Evolutionary conservation across 2,113 vertebrate species (phyloP), one percentile per base, ranked within the genome.

Genomic region (Lonchura striata): DNA sequence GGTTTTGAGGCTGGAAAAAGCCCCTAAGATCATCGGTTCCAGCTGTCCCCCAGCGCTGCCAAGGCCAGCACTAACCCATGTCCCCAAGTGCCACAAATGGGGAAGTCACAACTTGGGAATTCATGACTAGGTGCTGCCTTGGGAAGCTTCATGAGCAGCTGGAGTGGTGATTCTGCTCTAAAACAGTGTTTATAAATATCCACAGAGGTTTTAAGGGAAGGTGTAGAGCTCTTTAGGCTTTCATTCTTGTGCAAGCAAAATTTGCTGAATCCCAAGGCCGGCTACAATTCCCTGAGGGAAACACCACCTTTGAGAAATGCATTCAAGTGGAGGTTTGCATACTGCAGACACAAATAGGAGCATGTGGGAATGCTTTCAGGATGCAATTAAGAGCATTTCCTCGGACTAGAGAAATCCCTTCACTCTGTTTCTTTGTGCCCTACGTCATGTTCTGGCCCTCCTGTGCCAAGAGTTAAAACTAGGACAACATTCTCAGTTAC

Each of bases 351-450:
- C 66, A 92, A 85, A 94, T 18, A 41, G 23, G 33, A 66, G 28
- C 7, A 1, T 13, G 6, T 35, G 86, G 49, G 49, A 50, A 91
- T 94, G 93, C 93, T 97, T 94, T 93, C 96, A 96, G 64, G 75
- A 96, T 81, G 93, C 87, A 95, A 96, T 96, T 98, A 96, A 77
- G 90, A 72, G 23, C 25, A 74, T 61, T 39, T 85, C 13, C 39
- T 88, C 31, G 35, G 54, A 30, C 28, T 19, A 28, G 18, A 80
- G 39, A 70, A 59, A 33, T 33, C 42, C 14, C 15, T 59, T 54
- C 33, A 35, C 23, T 75, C 41, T 37, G 3, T 41, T 82, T 61
- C 31, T 57, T 75, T 37, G 19, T 42, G 7, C 12, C 15, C 13
- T 50, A 9, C 69, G 41, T 44, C 15, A 11, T 61, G 19, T 60